A percentile compares a stretch with the other conserved stretches of the same genome.
These are phyloP conservation scores for Eriocheir sinensis DNA, from an alignment of 1,140 invertebrate species.

Conservation along the genomic window DNA sequence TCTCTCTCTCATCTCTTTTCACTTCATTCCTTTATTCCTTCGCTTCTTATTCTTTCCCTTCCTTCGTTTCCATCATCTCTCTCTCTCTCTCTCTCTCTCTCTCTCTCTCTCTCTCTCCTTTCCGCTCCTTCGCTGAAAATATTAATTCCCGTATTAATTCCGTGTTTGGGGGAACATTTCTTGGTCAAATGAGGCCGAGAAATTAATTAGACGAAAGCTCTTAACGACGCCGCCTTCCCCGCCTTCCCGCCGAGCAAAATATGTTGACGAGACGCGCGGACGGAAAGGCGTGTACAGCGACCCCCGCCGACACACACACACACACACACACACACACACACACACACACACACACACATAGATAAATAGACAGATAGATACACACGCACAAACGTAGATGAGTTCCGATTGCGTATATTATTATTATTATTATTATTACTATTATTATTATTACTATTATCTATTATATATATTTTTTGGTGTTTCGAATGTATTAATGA, in stretches of 20 bases:
- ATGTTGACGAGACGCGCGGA: neutral
- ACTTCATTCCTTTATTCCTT: neutral
- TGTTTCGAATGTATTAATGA: too few species aligned
- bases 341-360: neutral
- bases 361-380: too few species aligned
- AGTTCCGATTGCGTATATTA: too few species aligned
- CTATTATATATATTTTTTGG: too few species aligned
- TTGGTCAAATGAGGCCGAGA: conserved; percentile 37
- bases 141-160: conserved; percentile 43
- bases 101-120: neutral
- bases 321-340: neutral
- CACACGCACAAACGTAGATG: neutral
- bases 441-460: too few species aligned
- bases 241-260: neutral
- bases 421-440: too few species aligned
- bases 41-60: neutral
- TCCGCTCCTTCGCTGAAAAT: neutral
- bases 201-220: conserved; percentile 48
- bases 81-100: neutral
- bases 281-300: too few species aligned
- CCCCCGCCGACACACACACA: too few species aligned
- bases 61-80: neutral
- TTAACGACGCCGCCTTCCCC: conserved; percentile 8
- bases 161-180: conserved; percentile 33
- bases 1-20: neutral